These are phyloP conservation scores for Himantopus leucocephalus DNA, from an alignment of 2,113 vertebrate genomes.

Conservation along the genomic window DNA sequence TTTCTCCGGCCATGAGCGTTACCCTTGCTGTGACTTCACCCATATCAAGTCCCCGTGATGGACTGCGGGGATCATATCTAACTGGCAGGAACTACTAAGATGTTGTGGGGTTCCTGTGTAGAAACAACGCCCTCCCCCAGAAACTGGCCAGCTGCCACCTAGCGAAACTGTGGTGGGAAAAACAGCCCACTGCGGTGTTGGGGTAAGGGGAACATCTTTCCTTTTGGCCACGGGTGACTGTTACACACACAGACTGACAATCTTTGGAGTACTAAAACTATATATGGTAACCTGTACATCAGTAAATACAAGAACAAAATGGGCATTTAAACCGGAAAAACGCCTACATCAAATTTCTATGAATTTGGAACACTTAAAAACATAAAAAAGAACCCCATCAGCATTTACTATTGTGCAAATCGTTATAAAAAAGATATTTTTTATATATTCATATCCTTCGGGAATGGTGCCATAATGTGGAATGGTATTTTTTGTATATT, in stretches of 20 bases:
- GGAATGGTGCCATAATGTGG: neutral
- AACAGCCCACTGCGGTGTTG: neutral
- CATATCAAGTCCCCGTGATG: neutral
- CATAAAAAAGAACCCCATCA: neutral
- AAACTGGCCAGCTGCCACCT: neutral
- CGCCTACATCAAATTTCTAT: neutral
- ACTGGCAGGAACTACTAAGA: neutral
- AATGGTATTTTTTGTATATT: neutral
- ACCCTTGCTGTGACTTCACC: neutral
- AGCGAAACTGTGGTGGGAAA: neutral
- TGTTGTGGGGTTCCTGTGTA: neutral
- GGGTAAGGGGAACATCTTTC: neutral
- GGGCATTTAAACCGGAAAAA: neutral
- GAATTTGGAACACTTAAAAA: neutral
- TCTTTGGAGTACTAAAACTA: neutral
- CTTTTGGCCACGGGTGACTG: neutral
- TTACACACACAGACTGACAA: neutral
- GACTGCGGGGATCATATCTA: neutral
- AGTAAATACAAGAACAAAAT: neutral
- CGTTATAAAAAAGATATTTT: neutral
- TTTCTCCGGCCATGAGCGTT: rapidly evolving
- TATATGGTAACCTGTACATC: neutral
- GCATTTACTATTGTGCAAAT: neutral
- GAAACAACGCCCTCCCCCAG: neutral
- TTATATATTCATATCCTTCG: neutral